Evolutionary conservation across 2,797 vertebrate genomes (phyloP).

Genomic region (Champsocephalus gunnari): DNA sequence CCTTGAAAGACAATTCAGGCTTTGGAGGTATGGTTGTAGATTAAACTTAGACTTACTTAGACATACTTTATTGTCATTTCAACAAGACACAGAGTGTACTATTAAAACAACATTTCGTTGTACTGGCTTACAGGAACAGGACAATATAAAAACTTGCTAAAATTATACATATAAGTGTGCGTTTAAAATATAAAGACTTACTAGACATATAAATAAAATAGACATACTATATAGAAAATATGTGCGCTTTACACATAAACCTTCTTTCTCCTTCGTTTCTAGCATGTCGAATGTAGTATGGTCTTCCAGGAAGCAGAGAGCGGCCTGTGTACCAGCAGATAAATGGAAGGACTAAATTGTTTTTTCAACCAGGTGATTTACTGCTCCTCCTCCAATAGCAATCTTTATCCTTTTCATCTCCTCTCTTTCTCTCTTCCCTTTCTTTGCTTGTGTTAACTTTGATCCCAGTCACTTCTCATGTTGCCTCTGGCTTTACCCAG

Average conservation of each 20-base stretch:
- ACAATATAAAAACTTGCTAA: too few species aligned
- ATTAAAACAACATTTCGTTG: too few species aligned
- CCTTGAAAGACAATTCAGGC: background rate
- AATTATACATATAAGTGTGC: too few species aligned
- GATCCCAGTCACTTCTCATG: conserved; percentile 32
- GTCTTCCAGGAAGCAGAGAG: conserved; percentile 26
- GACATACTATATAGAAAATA: too few species aligned
- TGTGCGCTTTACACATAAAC: too few species aligned
- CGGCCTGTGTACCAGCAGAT: conserved; percentile 34
- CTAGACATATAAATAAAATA: too few species aligned
- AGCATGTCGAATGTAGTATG: conserved; percentile 13
- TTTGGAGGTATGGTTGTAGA: conserved; percentile 12
- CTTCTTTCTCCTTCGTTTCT: conserved; percentile 27
- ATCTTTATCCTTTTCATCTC: conserved; percentile 59
- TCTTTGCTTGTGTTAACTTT: conserved; percentile 54
- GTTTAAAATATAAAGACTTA: too few species aligned
- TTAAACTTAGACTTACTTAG: conserved; percentile 17
- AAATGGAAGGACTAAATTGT: conserved; percentile 45
- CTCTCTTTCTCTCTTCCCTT: background rate
- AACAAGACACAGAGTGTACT: too few species aligned
- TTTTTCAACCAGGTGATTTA: conserved; percentile 60
- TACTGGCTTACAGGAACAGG: too few species aligned
- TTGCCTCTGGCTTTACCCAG: conserved; percentile 52
- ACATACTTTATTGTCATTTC: too few species aligned
- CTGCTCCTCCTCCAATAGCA: conserved; percentile 39